Evolutionary conservation across 2,888 invertebrate genomes (phyloP).

Genomic region (Ophion slaviceki): DNA sequence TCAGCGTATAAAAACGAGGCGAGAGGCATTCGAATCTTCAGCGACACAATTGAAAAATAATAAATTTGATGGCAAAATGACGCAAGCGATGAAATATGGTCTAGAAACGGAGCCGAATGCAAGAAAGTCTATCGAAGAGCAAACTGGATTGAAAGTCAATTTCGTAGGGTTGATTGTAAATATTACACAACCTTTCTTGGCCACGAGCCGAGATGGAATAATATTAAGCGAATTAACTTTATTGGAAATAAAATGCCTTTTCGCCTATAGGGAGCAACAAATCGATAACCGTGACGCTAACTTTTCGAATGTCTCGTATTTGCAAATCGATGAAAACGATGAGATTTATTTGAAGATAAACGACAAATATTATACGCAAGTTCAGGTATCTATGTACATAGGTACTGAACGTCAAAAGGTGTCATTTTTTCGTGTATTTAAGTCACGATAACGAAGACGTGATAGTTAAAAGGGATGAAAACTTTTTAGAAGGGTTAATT

Average conservation of each 20-base stretch:
- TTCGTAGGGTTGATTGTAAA: conserved; percentile 27
- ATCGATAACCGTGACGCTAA: conserved; percentile 8
- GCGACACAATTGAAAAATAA: conserved; percentile 26
- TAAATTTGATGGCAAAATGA: conserved; percentile 33
- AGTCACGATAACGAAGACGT: conserved; percentile 8
- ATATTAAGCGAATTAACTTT: conserved; percentile 3
- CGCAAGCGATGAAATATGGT: conserved; percentile 39
- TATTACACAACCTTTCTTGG: conserved; percentile 38
- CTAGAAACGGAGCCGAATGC: conserved; percentile 17
- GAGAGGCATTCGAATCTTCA: conserved; percentile 21
- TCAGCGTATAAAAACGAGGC: conserved; percentile 33
- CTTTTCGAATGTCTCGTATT: conserved; percentile 19
- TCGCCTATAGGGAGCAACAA: conserved; percentile 3
- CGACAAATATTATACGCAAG: conserved; percentile 39
- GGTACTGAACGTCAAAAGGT: not conserved
- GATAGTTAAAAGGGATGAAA: conserved; percentile 22
- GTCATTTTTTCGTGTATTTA: conserved; percentile 34
- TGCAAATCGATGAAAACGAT: conserved; percentile 6
- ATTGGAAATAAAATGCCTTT: conserved; percentile 33
- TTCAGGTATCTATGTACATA: conserved; percentile 36
- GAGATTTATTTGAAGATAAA: conserved; percentile 4
- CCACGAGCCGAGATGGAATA: conserved; percentile 42
- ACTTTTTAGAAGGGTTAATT: conserved; percentile 14
- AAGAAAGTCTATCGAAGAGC: conserved; percentile 17
- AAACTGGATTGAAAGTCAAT: conserved; percentile 26